phyloP scores from a whole-genome alignment of 2,113 vertebrate species.

The Bos javanicus region DNA sequence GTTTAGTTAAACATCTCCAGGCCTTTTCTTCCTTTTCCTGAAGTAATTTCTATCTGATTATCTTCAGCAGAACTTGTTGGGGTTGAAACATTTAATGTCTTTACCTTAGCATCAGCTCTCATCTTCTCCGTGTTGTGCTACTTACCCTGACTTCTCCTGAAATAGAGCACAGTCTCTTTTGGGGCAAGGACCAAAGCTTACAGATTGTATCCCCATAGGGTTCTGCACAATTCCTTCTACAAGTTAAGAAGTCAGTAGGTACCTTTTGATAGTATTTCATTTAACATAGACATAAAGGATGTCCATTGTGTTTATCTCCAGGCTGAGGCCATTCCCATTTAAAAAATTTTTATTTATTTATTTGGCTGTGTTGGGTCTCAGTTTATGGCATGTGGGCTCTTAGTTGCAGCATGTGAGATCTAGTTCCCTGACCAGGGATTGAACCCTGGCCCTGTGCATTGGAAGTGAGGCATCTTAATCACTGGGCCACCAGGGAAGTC shows the following conservation, averaged over 20 bases:
- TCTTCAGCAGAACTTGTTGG: not conserved
- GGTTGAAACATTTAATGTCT: not conserved
- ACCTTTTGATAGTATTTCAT: not conserved
- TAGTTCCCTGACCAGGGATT: not conserved
- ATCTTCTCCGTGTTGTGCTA: not conserved
- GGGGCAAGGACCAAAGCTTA: not conserved
- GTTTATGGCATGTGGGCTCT: not conserved
- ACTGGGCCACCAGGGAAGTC: not conserved
- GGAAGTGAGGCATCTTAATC: not conserved
- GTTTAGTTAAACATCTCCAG: not conserved
- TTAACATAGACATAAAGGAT: not conserved
- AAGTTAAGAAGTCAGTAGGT: not conserved
- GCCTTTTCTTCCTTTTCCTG: not conserved
- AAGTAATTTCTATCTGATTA: not conserved
- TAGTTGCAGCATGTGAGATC: not conserved
- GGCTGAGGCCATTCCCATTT: not conserved
- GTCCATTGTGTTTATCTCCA: not conserved
- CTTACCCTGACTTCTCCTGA: not conserved
- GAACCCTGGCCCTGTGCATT: not conserved
- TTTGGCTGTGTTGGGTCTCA: not conserved
- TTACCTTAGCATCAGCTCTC: not conserved
- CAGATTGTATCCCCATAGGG: not conserved
- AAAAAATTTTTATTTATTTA: not conserved
- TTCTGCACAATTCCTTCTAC: not conserved
- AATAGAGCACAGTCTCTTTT: not conserved